phyloP scores from a whole-genome alignment of 1,140 invertebrate species.

The Apis dorsata region DNA sequence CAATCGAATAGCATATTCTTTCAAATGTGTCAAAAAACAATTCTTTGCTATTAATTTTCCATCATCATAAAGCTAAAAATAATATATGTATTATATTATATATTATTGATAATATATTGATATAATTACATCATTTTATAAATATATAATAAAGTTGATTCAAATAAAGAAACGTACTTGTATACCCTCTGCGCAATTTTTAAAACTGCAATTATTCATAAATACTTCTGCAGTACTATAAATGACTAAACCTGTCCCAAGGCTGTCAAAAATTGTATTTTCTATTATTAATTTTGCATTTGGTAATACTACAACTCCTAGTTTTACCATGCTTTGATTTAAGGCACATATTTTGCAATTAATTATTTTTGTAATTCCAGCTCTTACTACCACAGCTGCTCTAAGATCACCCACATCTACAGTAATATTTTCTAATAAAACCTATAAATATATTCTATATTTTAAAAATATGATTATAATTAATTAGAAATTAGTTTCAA shows the following conservation, averaged over 20 bases:
- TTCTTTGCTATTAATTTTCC: conserved; percentile 63
- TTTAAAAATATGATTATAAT: conserved; percentile 10
- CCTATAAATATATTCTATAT: conserved; percentile 57
- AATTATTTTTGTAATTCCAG: conserved; percentile 67
- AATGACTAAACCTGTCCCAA: conserved; percentile 73
- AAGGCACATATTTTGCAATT: conserved; percentile 71
- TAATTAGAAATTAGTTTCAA: neutral
- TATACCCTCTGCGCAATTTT: conserved; percentile 73
- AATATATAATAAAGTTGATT: conserved; percentile 1
- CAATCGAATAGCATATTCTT: conserved; percentile 74
- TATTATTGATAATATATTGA: neutral
- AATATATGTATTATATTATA: neutral
- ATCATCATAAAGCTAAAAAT: conserved; percentile 63
- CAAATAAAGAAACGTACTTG: conserved; percentile 63
- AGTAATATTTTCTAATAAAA: conserved; percentile 73
- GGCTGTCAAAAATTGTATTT: conserved; percentile 69
- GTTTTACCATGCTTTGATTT: conserved; percentile 72
- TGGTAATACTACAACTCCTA: conserved; percentile 75
- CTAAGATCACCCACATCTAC: conserved; percentile 73
- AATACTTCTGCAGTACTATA: conserved; percentile 67
- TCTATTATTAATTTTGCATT: conserved; percentile 71
- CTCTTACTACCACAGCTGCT: conserved; percentile 73
- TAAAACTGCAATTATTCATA: conserved; percentile 70
- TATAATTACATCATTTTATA: neutral
- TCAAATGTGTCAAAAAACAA: conserved; percentile 70